Evolutionary conservation across 2,888 invertebrate species (phyloP).

Genomic region (Nomada fucata): DNA sequence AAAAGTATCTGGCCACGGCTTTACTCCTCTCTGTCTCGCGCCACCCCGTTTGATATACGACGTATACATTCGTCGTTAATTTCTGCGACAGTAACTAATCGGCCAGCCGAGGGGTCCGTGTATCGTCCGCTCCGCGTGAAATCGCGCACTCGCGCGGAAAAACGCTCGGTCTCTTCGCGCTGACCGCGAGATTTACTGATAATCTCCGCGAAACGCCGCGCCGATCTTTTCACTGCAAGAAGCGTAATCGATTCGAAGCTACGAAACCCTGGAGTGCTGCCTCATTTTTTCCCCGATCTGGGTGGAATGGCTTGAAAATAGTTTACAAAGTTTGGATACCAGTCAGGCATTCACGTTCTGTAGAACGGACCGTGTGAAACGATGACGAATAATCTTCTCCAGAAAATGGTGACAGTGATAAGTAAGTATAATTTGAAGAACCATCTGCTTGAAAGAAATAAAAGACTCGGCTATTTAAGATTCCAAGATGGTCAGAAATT

Average conservation of each 20-base stretch:
- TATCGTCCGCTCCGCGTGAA: slow-evolving; percentile 18
- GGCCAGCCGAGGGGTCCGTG: neutral
- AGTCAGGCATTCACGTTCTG: too few species aligned
- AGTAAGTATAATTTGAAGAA: too few species aligned
- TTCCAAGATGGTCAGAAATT: too few species aligned
- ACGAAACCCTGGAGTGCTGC: neutral
- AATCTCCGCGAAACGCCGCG: slow-evolving; percentile 12
- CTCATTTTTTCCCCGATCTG: neutral
- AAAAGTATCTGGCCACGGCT: slow-evolving; percentile 16
- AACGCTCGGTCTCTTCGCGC: slow-evolving; percentile 7
- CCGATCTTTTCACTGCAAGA: neutral
- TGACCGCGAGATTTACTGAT: slow-evolving; percentile 31
- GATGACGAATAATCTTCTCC: too few species aligned
- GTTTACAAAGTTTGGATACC: too few species aligned
- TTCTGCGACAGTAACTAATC: slow-evolving; percentile 55
- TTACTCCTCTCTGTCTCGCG: neutral
- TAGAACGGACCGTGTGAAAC: too few species aligned
- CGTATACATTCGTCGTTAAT: slow-evolving; percentile 50
- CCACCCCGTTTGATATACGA: slow-evolving; percentile 37
- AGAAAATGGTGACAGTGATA: too few species aligned
- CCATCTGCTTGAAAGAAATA: too few species aligned
- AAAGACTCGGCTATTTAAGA: too few species aligned
- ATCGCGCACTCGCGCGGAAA: slow-evolving; percentile 35
- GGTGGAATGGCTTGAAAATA: neutral
- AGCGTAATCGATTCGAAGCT: neutral